Percentiles rank a stretch among this genome's conserved stretches.
Evolutionary conservation across 2,888 invertebrate species (phyloP).

Genomic region (Ormyrus rosae): DNA sequence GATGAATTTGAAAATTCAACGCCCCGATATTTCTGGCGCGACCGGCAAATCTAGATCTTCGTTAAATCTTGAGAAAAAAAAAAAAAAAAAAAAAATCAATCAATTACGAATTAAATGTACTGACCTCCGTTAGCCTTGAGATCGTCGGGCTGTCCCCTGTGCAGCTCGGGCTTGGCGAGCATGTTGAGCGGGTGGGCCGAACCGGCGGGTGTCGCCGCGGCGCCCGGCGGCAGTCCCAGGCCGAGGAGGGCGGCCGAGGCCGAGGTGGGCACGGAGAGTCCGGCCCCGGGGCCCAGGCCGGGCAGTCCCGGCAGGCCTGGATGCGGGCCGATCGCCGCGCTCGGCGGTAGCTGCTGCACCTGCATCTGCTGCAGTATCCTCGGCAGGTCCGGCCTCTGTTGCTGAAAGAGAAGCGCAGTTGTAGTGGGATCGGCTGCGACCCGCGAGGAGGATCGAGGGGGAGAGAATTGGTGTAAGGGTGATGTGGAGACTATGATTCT

Average conservation of each 20-base stretch:
- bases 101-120: slow-evolving; percentile 64
- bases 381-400: slow-evolving; percentile 90
- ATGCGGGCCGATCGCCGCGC: slow-evolving; percentile 85
- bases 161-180: slow-evolving; percentile 87
- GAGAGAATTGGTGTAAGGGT: too few relatives aligned
- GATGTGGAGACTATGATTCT: too few relatives aligned
- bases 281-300: slow-evolving; percentile 75
- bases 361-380: slow-evolving; percentile 94
- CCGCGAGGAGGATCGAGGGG: too few relatives aligned
- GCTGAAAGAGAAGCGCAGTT: slow-evolving; percentile 78
- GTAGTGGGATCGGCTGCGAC: too few relatives aligned
- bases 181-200: slow-evolving; percentile 87
- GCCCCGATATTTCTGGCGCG: too few relatives aligned
- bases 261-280: slow-evolving; percentile 75
- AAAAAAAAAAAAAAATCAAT: too few relatives aligned
- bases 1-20: too few relatives aligned
- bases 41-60: too few relatives aligned
- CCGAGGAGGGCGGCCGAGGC: slow-evolving; percentile 77
- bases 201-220: slow-evolving; percentile 79
- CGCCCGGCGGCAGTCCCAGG: slow-evolving; percentile 75
- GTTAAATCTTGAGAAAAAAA: too few relatives aligned
- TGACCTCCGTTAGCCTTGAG: slow-evolving; percentile 87
- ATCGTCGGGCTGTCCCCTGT: slow-evolving; percentile 82
- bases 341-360: slow-evolving; percentile 86
- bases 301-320: slow-evolving; percentile 80